Percentiles rank a stretch among this genome's conserved stretches.
Conservation (phyloP, 1,140 invertebrate species). For the Nephotettix cincticeps region DNA sequence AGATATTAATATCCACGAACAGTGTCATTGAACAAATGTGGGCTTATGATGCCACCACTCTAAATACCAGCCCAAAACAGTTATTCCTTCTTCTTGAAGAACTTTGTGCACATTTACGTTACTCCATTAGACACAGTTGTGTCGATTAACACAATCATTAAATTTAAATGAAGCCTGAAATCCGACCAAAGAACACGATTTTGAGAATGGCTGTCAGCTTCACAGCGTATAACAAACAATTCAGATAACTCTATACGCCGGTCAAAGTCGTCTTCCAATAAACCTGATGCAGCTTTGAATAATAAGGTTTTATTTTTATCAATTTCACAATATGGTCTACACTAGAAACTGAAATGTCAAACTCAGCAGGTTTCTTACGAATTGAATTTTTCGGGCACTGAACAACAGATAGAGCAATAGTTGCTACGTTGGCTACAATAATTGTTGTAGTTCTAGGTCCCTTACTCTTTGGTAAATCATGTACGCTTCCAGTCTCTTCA, state of each 20-base stretch:
- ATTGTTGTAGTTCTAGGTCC: too few species aligned
- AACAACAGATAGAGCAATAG: background rate
- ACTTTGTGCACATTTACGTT: constrained; percentile 1
- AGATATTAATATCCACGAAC: too few species aligned
- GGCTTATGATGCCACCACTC: too few species aligned
- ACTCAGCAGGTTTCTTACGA: background rate
- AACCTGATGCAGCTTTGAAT: background rate
- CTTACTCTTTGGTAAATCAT: too few species aligned
- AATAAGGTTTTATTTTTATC: too few species aligned
- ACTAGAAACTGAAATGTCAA: constrained; percentile 10
- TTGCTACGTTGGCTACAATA: background rate
- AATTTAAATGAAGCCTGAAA: background rate
- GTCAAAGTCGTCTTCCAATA: background rate
- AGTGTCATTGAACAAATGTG: too few species aligned
- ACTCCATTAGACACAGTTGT: background rate
- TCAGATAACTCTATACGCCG: background rate
- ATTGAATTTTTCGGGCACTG: background rate
- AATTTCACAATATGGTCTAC: background rate
- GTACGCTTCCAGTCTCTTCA: too few species aligned
- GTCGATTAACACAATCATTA: background rate
- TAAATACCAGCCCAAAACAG: constrained; percentile 2
- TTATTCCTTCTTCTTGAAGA: background rate
- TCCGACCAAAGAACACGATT: constrained; percentile 1
- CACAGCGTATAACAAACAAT: constrained; percentile 6
- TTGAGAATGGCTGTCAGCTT: constrained; percentile 4